Evolutionary conservation across 1,140 invertebrate genomes (phyloP), one percentile per base, ranked within the genome.

Genomic region (Hyphantria cunea): DNA sequence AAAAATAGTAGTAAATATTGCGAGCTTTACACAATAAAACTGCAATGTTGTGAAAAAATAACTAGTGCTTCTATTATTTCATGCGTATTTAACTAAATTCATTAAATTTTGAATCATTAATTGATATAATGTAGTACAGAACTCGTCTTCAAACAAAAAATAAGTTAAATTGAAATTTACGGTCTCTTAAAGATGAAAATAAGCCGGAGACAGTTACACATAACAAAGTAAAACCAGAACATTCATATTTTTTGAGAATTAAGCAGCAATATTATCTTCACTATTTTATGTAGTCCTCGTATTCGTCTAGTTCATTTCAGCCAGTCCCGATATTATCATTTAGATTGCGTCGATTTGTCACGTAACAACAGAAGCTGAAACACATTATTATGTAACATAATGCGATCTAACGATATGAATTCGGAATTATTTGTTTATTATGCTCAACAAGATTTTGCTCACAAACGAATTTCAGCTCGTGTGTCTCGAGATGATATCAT

Each of bases 281-380:
- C 34, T 44, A 44, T 55, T 55, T 60, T 66, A n/a, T 55, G 15
- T 42, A 37, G 54, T 64, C 54, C 42, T 34, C 17, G 41, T 66
- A 50, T 66, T 50, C 37, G 50, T 25, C 17, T 15, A 60, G 64
- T 59, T 33, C 17, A 50, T 66, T 66, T 60, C 54, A 37, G 41
- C 59, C 15, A 11, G 48, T 48, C n/a, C 12, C 39, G 45, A 61
- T 61, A 61, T 67, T 67, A 56, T 51, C 64, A 66, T 66, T 61
- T 66, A 61, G 44, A 67, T 67, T 67, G 53, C 48, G 14, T 47
- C 45, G 47, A 42, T 42, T 31, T 34, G 42, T 56, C 53, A 45
- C 53, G 41, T 56, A 17, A 25, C 9, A 25, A 13, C 37, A 44
- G 44, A 54, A 39, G 52, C 52, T 54, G 52, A 39, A 54, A 32